Conservation (phyloP, 2,797 vertebrate genomes). For the Macrochelys suwanniensis region DNA sequence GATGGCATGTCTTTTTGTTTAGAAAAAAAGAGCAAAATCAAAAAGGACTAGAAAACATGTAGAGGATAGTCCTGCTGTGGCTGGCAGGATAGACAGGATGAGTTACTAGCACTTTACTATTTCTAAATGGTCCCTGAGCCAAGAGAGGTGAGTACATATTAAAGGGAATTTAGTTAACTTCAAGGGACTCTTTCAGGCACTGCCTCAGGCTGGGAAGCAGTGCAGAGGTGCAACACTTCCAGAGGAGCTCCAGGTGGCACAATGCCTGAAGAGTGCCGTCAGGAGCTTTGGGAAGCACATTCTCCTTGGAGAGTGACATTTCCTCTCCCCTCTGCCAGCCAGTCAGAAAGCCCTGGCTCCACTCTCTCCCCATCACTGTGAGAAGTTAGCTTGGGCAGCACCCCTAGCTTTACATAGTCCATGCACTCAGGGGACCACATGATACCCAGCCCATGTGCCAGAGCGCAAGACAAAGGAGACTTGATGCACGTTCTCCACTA, state of each 20-base stretch:
- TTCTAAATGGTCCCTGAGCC: background rate
- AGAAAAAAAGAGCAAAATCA: background rate
- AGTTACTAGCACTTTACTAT: background rate
- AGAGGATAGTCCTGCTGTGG: background rate
- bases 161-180: background rate
- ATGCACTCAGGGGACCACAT: background rate
- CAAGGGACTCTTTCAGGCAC: background rate
- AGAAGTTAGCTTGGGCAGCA: background rate
- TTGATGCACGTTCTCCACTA: background rate
- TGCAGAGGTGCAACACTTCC: accelerated
- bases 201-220: background rate
- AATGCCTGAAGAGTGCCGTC: background rate
- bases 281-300: background rate
- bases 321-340: background rate
- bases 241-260: background rate
- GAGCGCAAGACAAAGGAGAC: background rate
- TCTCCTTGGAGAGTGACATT: background rate
- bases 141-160: background rate
- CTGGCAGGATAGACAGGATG: background rate
- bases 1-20: background rate
- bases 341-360: background rate
- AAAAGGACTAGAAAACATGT: background rate
- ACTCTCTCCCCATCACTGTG: background rate
- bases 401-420: background rate
- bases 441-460: background rate